These are phyloP conservation scores for Apodemia zela DNA, from an alignment of 2,888 invertebrate genomes.

Conservation along the genomic window DNA sequence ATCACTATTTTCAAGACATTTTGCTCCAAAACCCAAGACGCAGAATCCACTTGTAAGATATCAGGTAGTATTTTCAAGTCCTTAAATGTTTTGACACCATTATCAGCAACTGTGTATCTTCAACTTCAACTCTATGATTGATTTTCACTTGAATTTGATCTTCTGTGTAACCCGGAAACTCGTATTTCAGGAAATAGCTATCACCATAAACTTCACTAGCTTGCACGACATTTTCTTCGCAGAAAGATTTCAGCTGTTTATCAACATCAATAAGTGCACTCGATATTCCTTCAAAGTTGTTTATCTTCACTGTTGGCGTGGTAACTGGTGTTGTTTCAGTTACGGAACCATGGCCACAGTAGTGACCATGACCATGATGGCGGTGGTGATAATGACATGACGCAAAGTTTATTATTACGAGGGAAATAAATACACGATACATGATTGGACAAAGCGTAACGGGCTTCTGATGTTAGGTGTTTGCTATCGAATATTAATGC, in stretches of 20 bases:
- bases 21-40: conserved; percentile 11
- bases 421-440: neutral
- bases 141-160: conserved; percentile 20
- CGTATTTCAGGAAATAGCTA: conserved; percentile 17
- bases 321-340: too few species aligned
- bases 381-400: neutral
- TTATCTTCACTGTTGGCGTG: neutral
- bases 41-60: conserved; percentile 10
- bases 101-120: conserved; percentile 14
- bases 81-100: neutral
- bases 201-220: conserved; percentile 21
- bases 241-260: conserved; percentile 11
- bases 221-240: conserved; percentile 7
- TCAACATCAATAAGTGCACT: conserved; percentile 19
- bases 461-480: neutral
- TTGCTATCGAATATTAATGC: neutral
- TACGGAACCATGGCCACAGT: neutral
- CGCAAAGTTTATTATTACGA: neutral
- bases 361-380: neutral
- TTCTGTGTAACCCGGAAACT: neutral
- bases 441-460: neutral
- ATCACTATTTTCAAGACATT: conserved; percentile 14
- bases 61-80: conserved; percentile 21
- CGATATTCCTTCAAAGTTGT: conserved; percentile 19
- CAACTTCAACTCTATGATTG: conserved; percentile 18